Evolutionary conservation across 2,113 vertebrate genomes (phyloP), one percentile per base, ranked within the genome.

Genomic region (Monarcha castaneiventris): DNA sequence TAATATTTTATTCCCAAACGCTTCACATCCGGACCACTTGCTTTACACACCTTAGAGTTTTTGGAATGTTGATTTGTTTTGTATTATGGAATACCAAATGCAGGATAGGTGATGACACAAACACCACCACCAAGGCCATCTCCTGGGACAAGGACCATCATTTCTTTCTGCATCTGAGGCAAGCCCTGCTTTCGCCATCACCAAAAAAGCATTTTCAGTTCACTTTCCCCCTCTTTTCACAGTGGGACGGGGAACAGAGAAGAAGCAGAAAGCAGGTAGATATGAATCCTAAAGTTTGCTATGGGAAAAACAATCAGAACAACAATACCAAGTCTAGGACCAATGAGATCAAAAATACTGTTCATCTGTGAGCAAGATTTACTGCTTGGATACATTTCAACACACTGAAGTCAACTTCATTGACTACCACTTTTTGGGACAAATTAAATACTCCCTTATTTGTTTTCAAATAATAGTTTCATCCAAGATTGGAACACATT

Each of bases 71-170:
- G 7, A 64, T 54, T 41, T 84, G 35, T 67, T 73, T 55, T 19
- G 1, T 49, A 67, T 75, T 33, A 29, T 15, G 11, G 59, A 54
- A 16, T 74, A 32, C 2, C 46, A 33, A 33, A 84, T 68, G 64
- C 21, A 7, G 14, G 44, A 32, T 1, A 44, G 21, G 18, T 46
- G 72, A 37, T 30, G 35, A 67, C 71, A 88, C 0, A 0, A 67
- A 63, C 20, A 66, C 11, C 1, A 2, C 20, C 33, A 72, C 11
- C 23, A 44, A 19, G 33, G 44, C 48, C 23, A 43, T 4, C 41
- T 79, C 62, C 25, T 68, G 29, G 6, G 11, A 22, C 43, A 77
- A 73, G 35, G 77, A 52, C 1, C 1, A 30, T n/a, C 4, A 19
- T 46, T 64, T 77, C 27, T 54, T 94, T 62, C 32, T 35, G n/a